Conservation (phyloP, 2,113 vertebrate genomes). For the Serinus canaria region DNA sequence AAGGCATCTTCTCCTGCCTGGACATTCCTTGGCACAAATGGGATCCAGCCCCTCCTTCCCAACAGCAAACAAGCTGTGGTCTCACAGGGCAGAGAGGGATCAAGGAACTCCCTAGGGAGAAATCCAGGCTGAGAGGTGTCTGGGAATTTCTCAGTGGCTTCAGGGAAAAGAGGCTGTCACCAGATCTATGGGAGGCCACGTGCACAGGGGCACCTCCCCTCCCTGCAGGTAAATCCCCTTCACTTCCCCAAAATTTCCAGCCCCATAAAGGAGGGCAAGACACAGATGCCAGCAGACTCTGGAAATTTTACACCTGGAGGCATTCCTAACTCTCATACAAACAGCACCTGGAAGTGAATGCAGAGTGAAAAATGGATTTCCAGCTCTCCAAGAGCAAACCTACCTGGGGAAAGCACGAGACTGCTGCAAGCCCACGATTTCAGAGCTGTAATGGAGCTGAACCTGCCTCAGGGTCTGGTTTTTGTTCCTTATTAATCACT, state of each 20-base stretch:
- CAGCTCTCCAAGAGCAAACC: neutral
- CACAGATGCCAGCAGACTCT: neutral
- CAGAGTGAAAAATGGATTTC: neutral
- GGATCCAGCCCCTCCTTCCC: neutral
- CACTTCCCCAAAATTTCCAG: neutral
- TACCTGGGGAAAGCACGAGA: neutral
- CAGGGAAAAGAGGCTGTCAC: neutral
- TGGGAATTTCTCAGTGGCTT: neutral
- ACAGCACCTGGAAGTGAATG: neutral
- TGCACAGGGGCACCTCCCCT: neutral
- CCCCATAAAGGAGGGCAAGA: neutral
- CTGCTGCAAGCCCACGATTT: neutral
- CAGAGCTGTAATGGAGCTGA: neutral
- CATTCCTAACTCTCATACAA: neutral
- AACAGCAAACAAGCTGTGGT: neutral
- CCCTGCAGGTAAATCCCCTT: neutral
- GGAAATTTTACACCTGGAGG: neutral
- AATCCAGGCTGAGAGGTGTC: neutral
- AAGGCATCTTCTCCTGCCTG: fast-evolving
- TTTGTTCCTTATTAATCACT: conserved; percentile 15
- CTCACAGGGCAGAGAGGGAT: neutral
- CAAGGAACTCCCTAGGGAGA: neutral
- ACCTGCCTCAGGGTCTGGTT: neutral
- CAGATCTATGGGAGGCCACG: fast-evolving
- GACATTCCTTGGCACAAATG: neutral